These are phyloP conservation scores for Tragelaphus oryx DNA, from an alignment of 2,797 vertebrate species.

Conservation along the genomic window DNA sequence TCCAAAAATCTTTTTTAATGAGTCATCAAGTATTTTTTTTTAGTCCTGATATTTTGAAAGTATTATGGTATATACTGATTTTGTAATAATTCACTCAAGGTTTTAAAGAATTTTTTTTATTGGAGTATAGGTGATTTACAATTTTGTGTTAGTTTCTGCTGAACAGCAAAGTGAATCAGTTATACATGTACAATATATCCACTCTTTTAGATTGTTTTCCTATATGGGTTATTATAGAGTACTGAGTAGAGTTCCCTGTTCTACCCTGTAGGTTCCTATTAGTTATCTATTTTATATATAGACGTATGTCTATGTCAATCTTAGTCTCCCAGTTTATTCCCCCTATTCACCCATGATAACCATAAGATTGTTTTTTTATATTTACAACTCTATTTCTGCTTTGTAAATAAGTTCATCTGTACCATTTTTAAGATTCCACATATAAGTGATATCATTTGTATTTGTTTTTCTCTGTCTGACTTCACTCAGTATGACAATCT, in stretches of 20 bases:
- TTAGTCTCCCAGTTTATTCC: background rate
- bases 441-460: background rate
- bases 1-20: slow-evolving; percentile 24
- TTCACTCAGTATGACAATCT: background rate
- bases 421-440: background rate
- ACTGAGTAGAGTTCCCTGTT: background rate
- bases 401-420: background rate
- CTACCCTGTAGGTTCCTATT: background rate
- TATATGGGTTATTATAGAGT: background rate
- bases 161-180: background rate
- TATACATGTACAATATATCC: background rate
- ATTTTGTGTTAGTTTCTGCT: background rate
- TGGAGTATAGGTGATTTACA: background rate
- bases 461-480: background rate
- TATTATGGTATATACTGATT: background rate
- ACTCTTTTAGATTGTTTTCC: background rate
- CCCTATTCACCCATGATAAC: background rate
- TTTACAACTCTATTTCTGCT: background rate
- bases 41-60: slow-evolving; percentile 32
- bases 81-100: background rate
- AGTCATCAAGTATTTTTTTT: slow-evolving; percentile 15
- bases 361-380: background rate
- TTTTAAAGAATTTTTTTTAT: background rate
- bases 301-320: background rate
- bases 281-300: background rate